Conservation (phyloP, 2,888 invertebrate species). For the Theodoxus fluviatilis region DNA sequence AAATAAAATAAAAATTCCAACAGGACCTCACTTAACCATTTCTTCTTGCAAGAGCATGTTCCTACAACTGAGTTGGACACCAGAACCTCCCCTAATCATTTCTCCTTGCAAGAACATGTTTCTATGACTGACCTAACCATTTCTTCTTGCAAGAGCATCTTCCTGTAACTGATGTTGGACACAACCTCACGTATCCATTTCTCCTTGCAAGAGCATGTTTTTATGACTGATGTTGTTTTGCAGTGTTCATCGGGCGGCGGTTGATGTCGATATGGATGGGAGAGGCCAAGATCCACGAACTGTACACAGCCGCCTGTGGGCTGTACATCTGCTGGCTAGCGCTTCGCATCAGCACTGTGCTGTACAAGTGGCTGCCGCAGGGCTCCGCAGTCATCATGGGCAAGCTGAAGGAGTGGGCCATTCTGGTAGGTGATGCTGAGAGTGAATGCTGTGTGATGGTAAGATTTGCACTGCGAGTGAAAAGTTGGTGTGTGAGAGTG, state of each 20-base stretch:
- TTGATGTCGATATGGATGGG: conserved; percentile 87
- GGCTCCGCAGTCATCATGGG: conserved; percentile 75
- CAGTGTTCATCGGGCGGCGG: conserved; percentile 85
- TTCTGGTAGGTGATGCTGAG: conserved; percentile 59
- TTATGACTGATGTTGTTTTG: conserved; percentile 29
- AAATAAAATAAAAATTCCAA: too few relatives aligned
- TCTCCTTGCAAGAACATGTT: too few relatives aligned
- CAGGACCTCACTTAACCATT: background rate
- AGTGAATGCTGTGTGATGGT: background rate
- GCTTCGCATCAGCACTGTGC: conserved; percentile 82
- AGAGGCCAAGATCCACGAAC: conserved; percentile 81
- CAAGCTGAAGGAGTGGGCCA: conserved; percentile 64
- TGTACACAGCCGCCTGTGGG: conserved; percentile 94
- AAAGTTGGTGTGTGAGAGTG: background rate
- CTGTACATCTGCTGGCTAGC: conserved; percentile 93
- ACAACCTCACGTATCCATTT: too few relatives aligned
- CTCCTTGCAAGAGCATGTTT: too few relatives aligned
- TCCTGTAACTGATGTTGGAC: background rate
- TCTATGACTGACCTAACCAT: background rate
- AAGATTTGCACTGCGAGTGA: background rate
- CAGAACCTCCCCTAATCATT: too few relatives aligned
- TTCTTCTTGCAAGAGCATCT: background rate
- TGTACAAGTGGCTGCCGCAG: conserved; percentile 87
- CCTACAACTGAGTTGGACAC: background rate
- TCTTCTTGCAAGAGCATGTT: background rate